Conservation (phyloP, 2,113 vertebrate genomes). For the Mirounga angustirostris region DNA sequence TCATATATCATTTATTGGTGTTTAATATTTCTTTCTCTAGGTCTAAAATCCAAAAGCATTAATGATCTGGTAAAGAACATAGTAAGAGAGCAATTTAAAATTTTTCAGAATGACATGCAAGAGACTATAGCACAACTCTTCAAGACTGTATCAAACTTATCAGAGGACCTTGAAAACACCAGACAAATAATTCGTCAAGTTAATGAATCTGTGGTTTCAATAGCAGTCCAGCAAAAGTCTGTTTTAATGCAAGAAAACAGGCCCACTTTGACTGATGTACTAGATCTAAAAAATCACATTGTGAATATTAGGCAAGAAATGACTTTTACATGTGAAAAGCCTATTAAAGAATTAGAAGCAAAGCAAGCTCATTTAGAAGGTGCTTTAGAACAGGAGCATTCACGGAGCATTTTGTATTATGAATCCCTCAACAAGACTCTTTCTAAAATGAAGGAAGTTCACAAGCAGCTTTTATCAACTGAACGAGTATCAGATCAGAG, state of each 20-base stretch:
- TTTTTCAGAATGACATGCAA: constrained; percentile 85
- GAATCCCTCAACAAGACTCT: constrained; percentile 88
- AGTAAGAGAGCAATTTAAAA: constrained; percentile 86
- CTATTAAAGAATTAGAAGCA: constrained; percentile 85
- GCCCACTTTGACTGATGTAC: constrained; percentile 81
- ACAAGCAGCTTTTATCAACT: constrained; percentile 76
- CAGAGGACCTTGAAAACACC: constrained; percentile 87
- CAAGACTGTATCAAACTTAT: constrained; percentile 87
- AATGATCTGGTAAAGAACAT: constrained; percentile 85
- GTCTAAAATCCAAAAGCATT: constrained; percentile 86
- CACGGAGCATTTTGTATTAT: constrained; percentile 82
- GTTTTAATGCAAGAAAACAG: constrained; percentile 73
- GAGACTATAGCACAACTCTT: constrained; percentile 87
- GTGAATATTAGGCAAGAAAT: constrained; percentile 86
- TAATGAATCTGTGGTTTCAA: constrained; percentile 83
- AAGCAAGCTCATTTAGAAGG: constrained; percentile 86
- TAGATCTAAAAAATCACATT: constrained; percentile 85
- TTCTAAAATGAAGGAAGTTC: constrained; percentile 84
- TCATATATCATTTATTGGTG: constrained; percentile 18
- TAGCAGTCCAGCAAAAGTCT: constrained; percentile 79
- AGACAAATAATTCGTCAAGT: constrained; percentile 84
- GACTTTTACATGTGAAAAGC: constrained; percentile 79
- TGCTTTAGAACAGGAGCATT: constrained; percentile 81
- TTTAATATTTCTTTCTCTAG: constrained; percentile 75
- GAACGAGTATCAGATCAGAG: constrained; percentile 62